A percentile compares a stretch with the other conserved stretches of the same genome.
Evolutionary conservation across 2,888 invertebrate species (phyloP).

Genomic region (Ctena decussata): DNA sequence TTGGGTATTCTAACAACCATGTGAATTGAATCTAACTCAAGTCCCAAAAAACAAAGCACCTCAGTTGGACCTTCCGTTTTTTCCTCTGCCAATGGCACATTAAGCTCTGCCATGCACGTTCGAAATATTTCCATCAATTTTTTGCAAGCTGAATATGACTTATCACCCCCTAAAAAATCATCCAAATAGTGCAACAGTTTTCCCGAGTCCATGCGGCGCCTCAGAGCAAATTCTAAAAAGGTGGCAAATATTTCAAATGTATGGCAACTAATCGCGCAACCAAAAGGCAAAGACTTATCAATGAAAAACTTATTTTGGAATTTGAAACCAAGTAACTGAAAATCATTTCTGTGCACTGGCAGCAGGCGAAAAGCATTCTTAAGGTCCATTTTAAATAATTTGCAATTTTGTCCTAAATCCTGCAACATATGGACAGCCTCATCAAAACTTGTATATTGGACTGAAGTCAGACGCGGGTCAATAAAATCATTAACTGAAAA

Average conservation of each 20-base stretch:
- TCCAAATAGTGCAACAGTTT: constrained; percentile 10
- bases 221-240: constrained; percentile 21
- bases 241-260: constrained; percentile 36
- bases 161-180: constrained; percentile 4
- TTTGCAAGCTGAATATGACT: background rate
- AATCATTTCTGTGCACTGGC: background rate
- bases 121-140: background rate
- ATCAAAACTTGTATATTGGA: constrained; percentile 24
- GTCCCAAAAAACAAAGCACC: constrained; percentile 24
- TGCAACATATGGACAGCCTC: background rate
- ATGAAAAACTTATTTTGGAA: constrained; percentile 16
- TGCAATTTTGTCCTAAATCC: background rate
- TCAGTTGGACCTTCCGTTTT: constrained; percentile 38
- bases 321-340: background rate
- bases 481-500: constrained; percentile 15
- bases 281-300: constrained; percentile 30
- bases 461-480: constrained; percentile 18
- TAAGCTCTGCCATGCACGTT: background rate
- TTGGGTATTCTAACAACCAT: constrained; percentile 19
- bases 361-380: constrained; percentile 15
- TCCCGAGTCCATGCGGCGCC: background rate
- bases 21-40: constrained; percentile 28
- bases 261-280: background rate
- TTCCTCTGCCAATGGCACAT: constrained; percentile 19
- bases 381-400: constrained; percentile 17